Evolutionary conservation across 2,113 vertebrate species (phyloP).

Genomic region (Elaphurus davidianus): DNA sequence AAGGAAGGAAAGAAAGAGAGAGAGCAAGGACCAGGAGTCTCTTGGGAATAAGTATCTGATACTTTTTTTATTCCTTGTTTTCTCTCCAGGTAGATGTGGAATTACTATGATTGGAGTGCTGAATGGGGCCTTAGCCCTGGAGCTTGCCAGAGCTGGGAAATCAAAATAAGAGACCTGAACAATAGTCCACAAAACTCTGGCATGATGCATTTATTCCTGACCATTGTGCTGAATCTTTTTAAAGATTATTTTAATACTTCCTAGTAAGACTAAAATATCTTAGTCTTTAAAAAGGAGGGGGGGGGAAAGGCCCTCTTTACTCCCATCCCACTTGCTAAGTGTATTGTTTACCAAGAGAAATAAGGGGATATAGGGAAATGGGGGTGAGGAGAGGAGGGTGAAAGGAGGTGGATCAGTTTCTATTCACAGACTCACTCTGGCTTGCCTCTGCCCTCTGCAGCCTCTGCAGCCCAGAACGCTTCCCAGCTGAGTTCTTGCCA

Average conservation of each 20-base stretch:
- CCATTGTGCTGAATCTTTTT: background rate
- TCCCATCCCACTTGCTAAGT: background rate
- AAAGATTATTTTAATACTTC: background rate
- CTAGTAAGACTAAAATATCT: background rate
- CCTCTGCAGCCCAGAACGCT: no score
- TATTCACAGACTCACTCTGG: background rate
- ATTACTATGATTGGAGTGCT: background rate
- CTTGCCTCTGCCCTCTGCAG: background rate
- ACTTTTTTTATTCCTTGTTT: background rate
- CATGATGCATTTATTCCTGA: background rate
- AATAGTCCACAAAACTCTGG: background rate
- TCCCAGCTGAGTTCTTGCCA: background rate
- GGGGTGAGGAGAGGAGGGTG: background rate
- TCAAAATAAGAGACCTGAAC: background rate
- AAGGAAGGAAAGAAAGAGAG: background rate
- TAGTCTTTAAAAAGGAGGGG: background rate
- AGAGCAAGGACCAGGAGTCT: background rate
- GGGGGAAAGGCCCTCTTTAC: fast-evolving
- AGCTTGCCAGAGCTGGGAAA: background rate
- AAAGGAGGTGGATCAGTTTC: background rate
- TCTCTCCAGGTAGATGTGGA: background rate
- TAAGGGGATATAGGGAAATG: background rate
- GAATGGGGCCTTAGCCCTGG: background rate
- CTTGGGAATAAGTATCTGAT: background rate
- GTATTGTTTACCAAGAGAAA: background rate